Evolutionary conservation across 2,888 invertebrate genomes (phyloP), one percentile per base, ranked within the genome.

Genomic region (Lasioglossum leucozonium): DNA sequence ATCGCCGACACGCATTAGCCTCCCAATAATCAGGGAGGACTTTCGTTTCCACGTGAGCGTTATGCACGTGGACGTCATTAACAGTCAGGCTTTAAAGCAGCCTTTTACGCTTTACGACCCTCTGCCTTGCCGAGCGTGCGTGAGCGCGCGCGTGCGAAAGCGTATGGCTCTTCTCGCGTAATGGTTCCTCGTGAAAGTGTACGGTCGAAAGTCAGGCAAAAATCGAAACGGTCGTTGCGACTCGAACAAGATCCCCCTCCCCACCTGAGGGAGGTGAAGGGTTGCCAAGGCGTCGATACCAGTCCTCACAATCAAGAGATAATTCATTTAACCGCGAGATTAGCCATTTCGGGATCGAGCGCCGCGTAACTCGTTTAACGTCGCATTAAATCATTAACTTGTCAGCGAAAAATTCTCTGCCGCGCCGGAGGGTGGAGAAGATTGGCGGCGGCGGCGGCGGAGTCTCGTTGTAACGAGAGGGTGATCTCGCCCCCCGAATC

Each of bases 51-150:
- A 83, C 87, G 90, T 90, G 88, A 89, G 88, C 90, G 88, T 92
- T 92, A 92, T 90, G 92, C 91, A 86, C 90, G 90, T 88, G 84
- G 89, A 89, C 90, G 92, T 92, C 92, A 92, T 93, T 93, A 93
- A 93, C 92, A 92, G 90, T 90, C 87, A 72, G 91, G 92, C 90
- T 93, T 92, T 93, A 92, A 93, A 93, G 89, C 91, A 90, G 89
- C 93, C 92, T 93, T 93, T 93, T 92, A 94, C 92, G 91, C 91
- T 93, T 93, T 94, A 94, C 92, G 93, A 93, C 89, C 91, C 92
- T 91, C 88, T 89, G 92, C 91, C 90, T 87, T 89, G 92, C 91
- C 90, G 91, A 87, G 79, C 77, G 16, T 16, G 72, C 51, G 76
- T 71, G 42, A 42, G 76, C 73, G 81, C 44, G 44, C 16, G 76